These are phyloP conservation scores for Pectinophora gossypiella DNA, from an alignment of 1,140 invertebrate genomes.

Conservation along the genomic window DNA sequence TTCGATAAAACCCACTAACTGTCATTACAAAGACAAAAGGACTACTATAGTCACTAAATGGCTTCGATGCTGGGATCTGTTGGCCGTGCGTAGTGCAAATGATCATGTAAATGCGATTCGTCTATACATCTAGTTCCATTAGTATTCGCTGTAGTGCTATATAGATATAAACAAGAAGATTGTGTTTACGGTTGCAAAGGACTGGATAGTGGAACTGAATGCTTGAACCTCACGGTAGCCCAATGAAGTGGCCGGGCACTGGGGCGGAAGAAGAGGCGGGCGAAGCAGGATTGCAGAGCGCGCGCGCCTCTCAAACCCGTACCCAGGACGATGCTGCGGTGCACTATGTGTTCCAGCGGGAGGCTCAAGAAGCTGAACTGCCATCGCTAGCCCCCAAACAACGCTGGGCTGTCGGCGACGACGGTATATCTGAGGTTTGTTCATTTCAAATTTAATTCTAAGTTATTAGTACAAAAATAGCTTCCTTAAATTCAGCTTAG, in stretches of 20 bases:
- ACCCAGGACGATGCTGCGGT: slow-evolving; percentile 91
- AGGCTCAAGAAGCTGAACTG: slow-evolving; percentile 85
- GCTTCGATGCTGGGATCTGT: slow-evolving; percentile 37
- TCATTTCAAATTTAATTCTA: slow-evolving; percentile 39
- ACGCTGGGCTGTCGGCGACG: slow-evolving; percentile 88
- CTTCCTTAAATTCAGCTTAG: background rate
- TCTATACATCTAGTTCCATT: slow-evolving; percentile 31
- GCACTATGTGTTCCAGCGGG: slow-evolving; percentile 90
- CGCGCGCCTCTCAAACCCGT: slow-evolving; percentile 69
- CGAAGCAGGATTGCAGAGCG: slow-evolving; percentile 60
- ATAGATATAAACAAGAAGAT: slow-evolving; percentile 35
- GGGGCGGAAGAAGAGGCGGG: slow-evolving; percentile 70
- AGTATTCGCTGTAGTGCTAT: slow-evolving; percentile 31
- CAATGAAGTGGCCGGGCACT: slow-evolving; percentile 75
- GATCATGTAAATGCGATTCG: slow-evolving; percentile 53
- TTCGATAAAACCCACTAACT: slow-evolving; percentile 56
- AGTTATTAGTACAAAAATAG: no score
- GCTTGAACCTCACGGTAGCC: slow-evolving; percentile 74
- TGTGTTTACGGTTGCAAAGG: slow-evolving; percentile 49
- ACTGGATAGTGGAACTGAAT: slow-evolving; percentile 69
- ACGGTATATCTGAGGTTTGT: slow-evolving; percentile 83
- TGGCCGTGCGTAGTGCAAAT: slow-evolving; percentile 33
- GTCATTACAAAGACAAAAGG: slow-evolving; percentile 69
- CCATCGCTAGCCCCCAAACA: slow-evolving; percentile 81
- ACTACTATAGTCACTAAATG: slow-evolving; percentile 51